Evolutionary conservation across 1,140 invertebrate species (phyloP), one percentile per base, ranked within the genome.

Genomic region (Danaus melanippus): DNA sequence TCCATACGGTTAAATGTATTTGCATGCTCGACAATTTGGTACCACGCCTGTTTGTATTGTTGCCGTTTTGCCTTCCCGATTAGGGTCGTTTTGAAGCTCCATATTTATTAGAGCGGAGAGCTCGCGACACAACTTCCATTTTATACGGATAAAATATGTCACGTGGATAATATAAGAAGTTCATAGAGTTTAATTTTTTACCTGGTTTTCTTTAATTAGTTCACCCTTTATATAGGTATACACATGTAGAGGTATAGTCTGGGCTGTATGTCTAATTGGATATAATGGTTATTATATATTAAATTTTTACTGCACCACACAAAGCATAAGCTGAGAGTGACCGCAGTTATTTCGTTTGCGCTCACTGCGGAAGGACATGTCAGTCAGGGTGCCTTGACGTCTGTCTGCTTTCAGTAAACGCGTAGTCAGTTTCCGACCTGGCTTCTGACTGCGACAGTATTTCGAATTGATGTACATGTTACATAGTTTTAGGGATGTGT

Each of bases 71-170:
- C 79, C 79, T 79, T 81, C 75, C 64, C 74, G 80, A 83, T 84
- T 81, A 82, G 80, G 80, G 83, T 80, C 74, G 73, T 69, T 74
- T 82, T 79, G 66, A 73, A 73, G 76, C 76, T 76, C 74, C 71
- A 78, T 79, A 81, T 86, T 84, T 84, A 84, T 86, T 81, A 84
- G 74, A 82, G 73, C 77, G 79, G 75, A 78, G 70, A 70, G 74
- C 76, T 79, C 66, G 66, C 72, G 66, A 83, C 79, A 79, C 71
- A 74, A 79, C 76, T 85, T 85, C 83, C 77, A 75, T 85, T 83
- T 84, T 83, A 80, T 69, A 78, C 71, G 71, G 56, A 75, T 76
- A 77, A 70, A 69, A 66, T 56, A 71, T 60, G 50, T 58, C 58
- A 64, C 60, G 59, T 51, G 55, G 56, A 58, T 60, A 57, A 65